These are phyloP conservation scores for Eulemur macaco DNA, from an alignment of 2,113 vertebrate genomes.

Conservation along the genomic window DNA sequence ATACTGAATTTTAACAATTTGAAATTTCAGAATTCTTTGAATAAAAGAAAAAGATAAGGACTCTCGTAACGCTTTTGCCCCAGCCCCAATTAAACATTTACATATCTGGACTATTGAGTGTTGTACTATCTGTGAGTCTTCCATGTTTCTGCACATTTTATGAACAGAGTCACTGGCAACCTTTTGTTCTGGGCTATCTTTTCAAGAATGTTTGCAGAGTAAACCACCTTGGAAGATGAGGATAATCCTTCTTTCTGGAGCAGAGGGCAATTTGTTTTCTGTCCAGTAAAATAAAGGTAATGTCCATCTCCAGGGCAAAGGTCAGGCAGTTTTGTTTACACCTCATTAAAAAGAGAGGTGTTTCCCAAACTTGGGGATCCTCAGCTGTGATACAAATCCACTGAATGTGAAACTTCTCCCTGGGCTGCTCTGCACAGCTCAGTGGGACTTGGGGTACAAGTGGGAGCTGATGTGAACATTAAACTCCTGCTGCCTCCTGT, in stretches of 20 bases:
- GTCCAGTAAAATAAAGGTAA: background rate
- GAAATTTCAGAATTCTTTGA: background rate
- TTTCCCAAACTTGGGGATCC: too few relatives aligned
- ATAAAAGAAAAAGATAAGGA: background rate
- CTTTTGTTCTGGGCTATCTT: background rate
- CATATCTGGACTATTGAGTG: background rate
- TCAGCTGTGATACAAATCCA: background rate
- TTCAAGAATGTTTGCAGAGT: background rate
- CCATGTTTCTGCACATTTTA: background rate
- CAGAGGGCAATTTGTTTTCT: background rate
- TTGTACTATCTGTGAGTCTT: background rate
- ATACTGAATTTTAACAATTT: background rate
- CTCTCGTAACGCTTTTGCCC: background rate
- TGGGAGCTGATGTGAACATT: background rate
- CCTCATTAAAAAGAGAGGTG: background rate
- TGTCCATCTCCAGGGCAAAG: background rate
- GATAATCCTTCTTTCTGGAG: background rate
- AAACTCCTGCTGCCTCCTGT: background rate
- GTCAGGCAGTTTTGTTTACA: background rate
- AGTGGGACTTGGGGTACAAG: background rate
- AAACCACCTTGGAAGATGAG: background rate
- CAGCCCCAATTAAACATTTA: background rate
- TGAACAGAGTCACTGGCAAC: background rate
- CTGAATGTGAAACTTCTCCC: background rate
- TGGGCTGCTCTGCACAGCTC: background rate